A percentile compares a stretch with the other conserved stretches of the same genome.
Evolutionary conservation across 2,888 invertebrate species (phyloP).

Genomic region (Chaitophorus viminalis): DNA sequence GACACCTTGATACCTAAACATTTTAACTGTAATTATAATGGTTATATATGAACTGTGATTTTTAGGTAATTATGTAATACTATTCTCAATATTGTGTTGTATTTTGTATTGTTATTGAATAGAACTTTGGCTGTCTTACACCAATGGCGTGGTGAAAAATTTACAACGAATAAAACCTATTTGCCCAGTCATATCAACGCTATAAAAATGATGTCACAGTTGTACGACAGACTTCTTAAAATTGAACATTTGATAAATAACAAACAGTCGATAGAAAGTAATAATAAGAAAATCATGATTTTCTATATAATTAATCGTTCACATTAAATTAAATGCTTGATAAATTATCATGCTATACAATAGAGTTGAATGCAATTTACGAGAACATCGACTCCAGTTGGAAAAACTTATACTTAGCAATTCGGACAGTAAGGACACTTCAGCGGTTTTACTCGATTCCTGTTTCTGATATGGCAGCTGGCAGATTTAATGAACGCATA

Average conservation of each 20-base stretch:
- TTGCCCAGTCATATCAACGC: neutral
- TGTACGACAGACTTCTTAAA: neutral
- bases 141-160: neutral
- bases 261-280: neutral
- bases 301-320: neutral
- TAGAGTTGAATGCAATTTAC: neutral
- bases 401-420: neutral
- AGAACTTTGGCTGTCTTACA: neutral
- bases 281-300: neutral
- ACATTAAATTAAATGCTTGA: neutral
- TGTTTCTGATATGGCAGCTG: neutral
- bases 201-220: neutral
- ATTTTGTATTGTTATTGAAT: too few species aligned
- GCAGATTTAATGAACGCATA: neutral
- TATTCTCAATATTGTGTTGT: too few species aligned
- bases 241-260: neutral
- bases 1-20: too few species aligned
- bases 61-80: too few species aligned
- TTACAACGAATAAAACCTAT: neutral
- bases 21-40: too few species aligned
- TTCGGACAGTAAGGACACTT: neutral
- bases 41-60: too few species aligned
- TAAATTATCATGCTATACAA: neutral
- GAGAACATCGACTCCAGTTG: neutral
- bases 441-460: slow-evolving; percentile 1